Conservation (phyloP, 2,797 vertebrate genomes). For the Myripristis jacobus region DNA sequence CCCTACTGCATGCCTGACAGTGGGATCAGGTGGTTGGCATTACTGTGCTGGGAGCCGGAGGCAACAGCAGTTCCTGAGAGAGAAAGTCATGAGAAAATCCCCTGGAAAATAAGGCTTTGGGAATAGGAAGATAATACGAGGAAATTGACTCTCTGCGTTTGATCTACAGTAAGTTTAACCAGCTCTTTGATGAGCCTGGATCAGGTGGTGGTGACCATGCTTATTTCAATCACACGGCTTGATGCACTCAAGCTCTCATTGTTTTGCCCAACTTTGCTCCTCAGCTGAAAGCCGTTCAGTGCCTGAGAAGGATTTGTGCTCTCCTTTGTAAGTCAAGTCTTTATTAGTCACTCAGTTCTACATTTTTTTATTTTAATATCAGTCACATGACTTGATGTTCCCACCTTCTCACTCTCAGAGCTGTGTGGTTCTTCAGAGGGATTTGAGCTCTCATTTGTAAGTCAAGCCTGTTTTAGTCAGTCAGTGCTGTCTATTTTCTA, state of each 20-base stretch:
- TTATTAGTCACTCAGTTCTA: constrained; percentile 9
- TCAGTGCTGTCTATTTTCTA: constrained; percentile 23
- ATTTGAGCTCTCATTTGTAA: constrained; percentile 19
- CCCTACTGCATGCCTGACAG: constrained; percentile 76
- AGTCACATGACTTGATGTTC: constrained; percentile 50
- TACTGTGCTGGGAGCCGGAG: constrained; percentile 76
- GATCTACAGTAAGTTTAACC: constrained; percentile 77
- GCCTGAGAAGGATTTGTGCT: constrained; percentile 57
- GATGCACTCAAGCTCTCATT: constrained; percentile 60
- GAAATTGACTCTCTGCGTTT: constrained; percentile 80
- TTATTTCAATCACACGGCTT: constrained; percentile 75
- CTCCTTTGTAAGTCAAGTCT: constrained; percentile 33
- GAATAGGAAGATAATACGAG: constrained; percentile 75
- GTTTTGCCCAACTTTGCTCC: constrained; percentile 56
- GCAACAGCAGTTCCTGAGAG: constrained; percentile 75
- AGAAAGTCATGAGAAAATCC: constrained; percentile 82
- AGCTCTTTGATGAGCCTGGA: constrained; percentile 69
- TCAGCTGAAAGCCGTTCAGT: constrained; percentile 42
- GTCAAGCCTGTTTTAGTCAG: constrained; percentile 21
- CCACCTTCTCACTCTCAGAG: constrained; percentile 22
- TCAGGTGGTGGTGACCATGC: constrained; percentile 70
- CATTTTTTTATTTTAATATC: neutral
- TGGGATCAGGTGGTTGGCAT: constrained; percentile 86
- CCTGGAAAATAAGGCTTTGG: constrained; percentile 70
- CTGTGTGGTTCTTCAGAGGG: constrained; percentile 8